Conservation (phyloP, 2,797 vertebrate species). For the Urocyon cinereoargenteus region DNA sequence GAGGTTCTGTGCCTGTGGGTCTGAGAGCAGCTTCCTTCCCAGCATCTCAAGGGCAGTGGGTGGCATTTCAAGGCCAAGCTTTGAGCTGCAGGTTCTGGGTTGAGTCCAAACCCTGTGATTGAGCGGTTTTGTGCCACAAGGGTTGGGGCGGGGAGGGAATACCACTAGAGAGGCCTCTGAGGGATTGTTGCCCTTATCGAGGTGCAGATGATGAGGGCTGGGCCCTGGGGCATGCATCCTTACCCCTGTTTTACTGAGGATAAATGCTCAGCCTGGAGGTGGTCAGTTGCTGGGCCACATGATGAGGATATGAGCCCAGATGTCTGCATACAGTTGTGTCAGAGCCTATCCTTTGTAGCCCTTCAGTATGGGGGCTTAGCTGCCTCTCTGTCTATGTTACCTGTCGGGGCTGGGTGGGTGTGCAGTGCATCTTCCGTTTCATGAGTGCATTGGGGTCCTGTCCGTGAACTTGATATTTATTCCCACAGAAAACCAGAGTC, state of each 20-base stretch:
- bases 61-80: not conserved
- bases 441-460: not conserved
- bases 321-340: not conserved
- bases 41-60: not conserved
- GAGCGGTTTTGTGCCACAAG: not conserved
- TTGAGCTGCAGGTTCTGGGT: not conserved
- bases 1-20: not conserved
- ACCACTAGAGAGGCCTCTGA: rapidly evolving
- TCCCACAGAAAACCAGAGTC: not conserved
- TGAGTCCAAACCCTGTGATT: not conserved
- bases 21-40: not conserved
- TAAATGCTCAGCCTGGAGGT: not conserved
- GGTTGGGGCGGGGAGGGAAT: not conserved
- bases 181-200: not conserved
- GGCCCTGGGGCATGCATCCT: too few relatives aligned
- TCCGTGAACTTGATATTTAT: not conserved
- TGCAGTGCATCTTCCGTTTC: rapidly evolving
- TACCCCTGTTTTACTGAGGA: rapidly evolving
- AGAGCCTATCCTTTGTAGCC: too few relatives aligned
- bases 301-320: not conserved
- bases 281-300: rapidly evolving
- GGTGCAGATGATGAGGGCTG: rapidly evolving
- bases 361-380: rapidly evolving
- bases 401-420: not conserved
- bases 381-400: not conserved